phyloP scores from a whole-genome alignment of 2,797 vertebrate species.

The Chelidonichthys spinosus region DNA sequence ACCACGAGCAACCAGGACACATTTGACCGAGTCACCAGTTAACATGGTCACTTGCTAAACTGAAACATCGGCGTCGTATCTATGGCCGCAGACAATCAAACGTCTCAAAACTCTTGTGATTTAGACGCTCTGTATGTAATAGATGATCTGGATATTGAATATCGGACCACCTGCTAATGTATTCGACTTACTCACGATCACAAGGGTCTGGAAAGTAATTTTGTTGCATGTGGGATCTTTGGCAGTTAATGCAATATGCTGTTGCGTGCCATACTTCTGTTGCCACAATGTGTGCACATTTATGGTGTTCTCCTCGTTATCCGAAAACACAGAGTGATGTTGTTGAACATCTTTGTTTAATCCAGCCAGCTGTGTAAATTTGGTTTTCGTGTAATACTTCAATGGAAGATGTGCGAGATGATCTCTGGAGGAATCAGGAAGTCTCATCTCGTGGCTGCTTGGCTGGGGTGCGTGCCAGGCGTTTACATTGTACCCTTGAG shows the following conservation, averaged over 20 bases:
- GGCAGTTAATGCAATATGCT: not conserved
- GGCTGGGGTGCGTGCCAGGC: conserved; percentile 1
- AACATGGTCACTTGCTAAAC: no score
- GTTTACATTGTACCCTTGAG: conserved; percentile 42
- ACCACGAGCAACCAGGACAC: no score
- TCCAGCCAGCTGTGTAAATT: not conserved
- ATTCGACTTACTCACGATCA: no score
- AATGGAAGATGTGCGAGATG: not conserved
- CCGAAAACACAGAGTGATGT: not conserved
- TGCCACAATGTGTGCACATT: not conserved
- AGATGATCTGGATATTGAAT: not conserved
- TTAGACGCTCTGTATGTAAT: not conserved
- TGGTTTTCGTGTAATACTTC: not conserved
- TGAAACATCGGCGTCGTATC: no score
- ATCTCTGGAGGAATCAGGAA: conserved; percentile 10
- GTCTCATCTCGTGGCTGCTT: conserved; percentile 20
- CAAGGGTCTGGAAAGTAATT: not conserved
- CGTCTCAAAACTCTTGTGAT: no score
- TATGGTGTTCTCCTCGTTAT: not conserved
- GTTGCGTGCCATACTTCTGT: not conserved
- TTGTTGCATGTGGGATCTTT: not conserved
- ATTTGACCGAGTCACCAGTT: no score
- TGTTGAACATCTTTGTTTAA: conserved; percentile 8
- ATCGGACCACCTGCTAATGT: no score
- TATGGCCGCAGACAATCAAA: no score